These are phyloP conservation scores for Arrhopalites spinosus DNA, from an alignment of 2,888 invertebrate genomes.

Conservation along the genomic window DNA sequence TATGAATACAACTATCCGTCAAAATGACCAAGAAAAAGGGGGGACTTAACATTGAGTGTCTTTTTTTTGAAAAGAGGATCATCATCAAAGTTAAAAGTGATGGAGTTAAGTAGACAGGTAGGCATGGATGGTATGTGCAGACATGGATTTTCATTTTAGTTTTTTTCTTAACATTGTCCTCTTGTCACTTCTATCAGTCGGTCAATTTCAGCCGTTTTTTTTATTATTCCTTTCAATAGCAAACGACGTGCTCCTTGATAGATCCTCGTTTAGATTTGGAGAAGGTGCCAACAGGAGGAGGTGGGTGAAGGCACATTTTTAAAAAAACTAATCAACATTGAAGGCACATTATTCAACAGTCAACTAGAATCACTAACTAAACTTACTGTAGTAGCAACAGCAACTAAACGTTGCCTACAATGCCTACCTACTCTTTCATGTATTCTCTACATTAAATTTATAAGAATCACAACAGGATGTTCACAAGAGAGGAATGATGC, in stretches of 20 bases:
- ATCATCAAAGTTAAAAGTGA: background rate
- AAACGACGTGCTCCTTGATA: background rate
- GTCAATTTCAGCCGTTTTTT: background rate
- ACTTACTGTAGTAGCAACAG: no score
- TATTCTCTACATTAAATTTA: no score
- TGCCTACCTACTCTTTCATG: no score
- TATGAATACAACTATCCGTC: background rate
- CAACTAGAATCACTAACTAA: background rate
- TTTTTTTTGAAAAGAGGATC: no score
- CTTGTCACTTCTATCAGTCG: background rate
- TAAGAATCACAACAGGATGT: no score
- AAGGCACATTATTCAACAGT: conserved; percentile 9
- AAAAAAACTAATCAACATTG: conserved; percentile 9
- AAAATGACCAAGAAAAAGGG: background rate
- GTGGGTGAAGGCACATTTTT: no score
- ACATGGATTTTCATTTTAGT: conserved; percentile 1
- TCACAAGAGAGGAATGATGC: no score
- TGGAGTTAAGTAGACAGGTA: conserved; percentile 4
- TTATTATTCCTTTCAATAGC: no score
- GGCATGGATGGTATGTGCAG: background rate
- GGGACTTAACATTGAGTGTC: no score
- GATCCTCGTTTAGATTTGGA: conserved; percentile 1
- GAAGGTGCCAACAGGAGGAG: background rate
- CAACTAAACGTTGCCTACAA: no score
- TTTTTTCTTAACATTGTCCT: background rate